Evolutionary conservation across 2,113 vertebrate species (phyloP), one percentile per base, ranked within the genome.

Genomic region (Pipa parva): DNA sequence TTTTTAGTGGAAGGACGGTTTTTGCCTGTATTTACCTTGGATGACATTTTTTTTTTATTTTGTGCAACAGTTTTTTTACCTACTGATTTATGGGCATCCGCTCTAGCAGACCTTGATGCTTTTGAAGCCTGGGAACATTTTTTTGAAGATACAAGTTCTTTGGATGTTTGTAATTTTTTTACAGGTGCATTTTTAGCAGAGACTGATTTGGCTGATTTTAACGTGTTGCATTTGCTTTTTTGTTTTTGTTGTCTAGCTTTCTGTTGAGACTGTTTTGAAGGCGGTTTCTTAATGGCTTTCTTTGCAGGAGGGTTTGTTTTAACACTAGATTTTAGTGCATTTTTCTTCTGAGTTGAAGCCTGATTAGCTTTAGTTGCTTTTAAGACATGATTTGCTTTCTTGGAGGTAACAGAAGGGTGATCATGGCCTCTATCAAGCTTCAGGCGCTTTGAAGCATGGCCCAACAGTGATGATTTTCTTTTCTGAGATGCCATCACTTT

Each of bases 401-500:
- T 87, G 39, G 78, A 79, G 18, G 59, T 48, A 3, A 70, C 72
- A 48, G 68, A 55, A 28, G 74, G 71, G 0, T 18, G 59, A 77
- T 76, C 81, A 70, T 69, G 83, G 74, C 72, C 86, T 66, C 76
- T 88, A 77, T 78, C 78, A 76, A 87, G 75, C 70, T 79, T 87
- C 54, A 75, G 85, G 61, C 63, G 79, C 68, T 90, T 89, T 77
- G 82, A 76, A 77, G 83, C 84, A 74, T 78, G 78, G 18, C 84
- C 79, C 68, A 81, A 77, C 76, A 85, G 72, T 1, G 76, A 0
- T 74, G 77, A 87, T 71, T 81, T 90, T 62, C 82, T 84, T 80
- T 88, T 86, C 73, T 87, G 81, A 81, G 84, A 79, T 84, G 88
- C 80, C 85, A 85, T 87, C 83, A 87, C 88, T 90, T 85, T 59